These are phyloP conservation scores for Petrocephalus schoutedeni DNA, from an alignment of 2,797 vertebrate species.

Conservation along the genomic window DNA sequence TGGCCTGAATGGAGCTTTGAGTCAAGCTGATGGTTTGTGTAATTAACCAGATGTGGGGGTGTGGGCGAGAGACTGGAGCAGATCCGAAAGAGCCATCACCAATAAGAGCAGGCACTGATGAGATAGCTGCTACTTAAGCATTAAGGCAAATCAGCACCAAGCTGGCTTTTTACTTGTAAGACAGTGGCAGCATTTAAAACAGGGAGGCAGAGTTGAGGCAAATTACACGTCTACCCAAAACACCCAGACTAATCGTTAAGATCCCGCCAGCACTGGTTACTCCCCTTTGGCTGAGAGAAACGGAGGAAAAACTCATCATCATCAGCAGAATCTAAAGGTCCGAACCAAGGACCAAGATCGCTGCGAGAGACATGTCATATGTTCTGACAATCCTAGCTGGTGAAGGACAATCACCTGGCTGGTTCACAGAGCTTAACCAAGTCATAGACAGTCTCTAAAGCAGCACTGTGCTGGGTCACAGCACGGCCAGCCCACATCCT, in stretches of 20 bases:
- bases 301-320: not conserved
- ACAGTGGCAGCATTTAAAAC: conserved; percentile 23
- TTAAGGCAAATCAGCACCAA: conserved; percentile 43
- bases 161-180: conserved; percentile 24
- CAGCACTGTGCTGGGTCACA: not conserved
- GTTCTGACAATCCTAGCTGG: not conserved
- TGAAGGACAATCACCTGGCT: not conserved
- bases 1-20: not conserved
- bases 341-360: not conserved
- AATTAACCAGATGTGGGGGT: conserved; percentile 32
- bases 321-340: not conserved
- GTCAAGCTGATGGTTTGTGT: not conserved
- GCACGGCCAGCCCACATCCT: not conserved
- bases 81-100: conserved; percentile 59
- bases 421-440: not conserved
- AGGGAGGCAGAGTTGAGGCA: conserved; percentile 2
- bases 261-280: not conserved
- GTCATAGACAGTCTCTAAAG: not conserved
- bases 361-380: not conserved
- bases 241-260: conserved; percentile 10
- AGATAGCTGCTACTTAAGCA: conserved; percentile 49
- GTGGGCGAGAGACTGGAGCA: conserved; percentile 45
- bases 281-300: not conserved
- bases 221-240: conserved; percentile 17
- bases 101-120: conserved; percentile 61